Conservation (phyloP, 2,113 vertebrate species). For the Gobiocypris rarus region DNA sequence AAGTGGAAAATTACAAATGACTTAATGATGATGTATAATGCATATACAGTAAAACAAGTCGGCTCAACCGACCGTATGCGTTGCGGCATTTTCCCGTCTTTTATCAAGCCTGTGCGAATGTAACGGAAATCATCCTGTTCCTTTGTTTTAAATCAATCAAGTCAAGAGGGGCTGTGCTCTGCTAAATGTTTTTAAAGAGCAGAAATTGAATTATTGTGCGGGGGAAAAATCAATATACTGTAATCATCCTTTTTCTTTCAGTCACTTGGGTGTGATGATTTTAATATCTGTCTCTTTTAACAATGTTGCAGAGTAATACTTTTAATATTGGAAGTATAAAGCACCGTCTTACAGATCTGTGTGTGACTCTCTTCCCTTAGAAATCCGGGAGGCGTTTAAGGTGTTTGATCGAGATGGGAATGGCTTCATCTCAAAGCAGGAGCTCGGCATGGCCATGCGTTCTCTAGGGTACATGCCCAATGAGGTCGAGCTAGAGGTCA, state of each 20-base stretch:
- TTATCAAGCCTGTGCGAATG: slow-evolving; percentile 6
- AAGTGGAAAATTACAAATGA: slow-evolving; percentile 56
- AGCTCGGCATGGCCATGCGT: slow-evolving; percentile 87
- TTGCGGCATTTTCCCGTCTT: slow-evolving; percentile 8
- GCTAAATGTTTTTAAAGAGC: background rate
- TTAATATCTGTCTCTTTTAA: slow-evolving; percentile 20
- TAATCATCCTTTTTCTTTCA: slow-evolving; percentile 1
- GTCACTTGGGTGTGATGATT: slow-evolving; percentile 11
- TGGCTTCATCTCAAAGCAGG: slow-evolving; percentile 90
- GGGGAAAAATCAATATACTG: background rate
- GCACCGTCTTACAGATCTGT: background rate
- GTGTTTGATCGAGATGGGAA: slow-evolving; percentile 89
- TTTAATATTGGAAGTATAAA: background rate
- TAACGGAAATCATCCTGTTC: background rate
- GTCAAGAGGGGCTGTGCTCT: background rate
- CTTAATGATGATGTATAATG: slow-evolving; percentile 51
- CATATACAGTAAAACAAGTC: slow-evolving; percentile 59
- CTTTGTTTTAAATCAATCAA: slow-evolving; percentile 13
- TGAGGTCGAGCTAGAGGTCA: slow-evolving; percentile 88
- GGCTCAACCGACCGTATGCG: slow-evolving; percentile 21
- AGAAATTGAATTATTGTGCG: background rate
- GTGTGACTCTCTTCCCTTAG: slow-evolving; percentile 59
- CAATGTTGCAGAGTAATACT: background rate
- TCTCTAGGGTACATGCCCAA: slow-evolving; percentile 91
- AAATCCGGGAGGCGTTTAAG: slow-evolving; percentile 89